These are phyloP conservation scores for Solea solea DNA, from an alignment of 2,113 vertebrate species.

Conservation along the genomic window DNA sequence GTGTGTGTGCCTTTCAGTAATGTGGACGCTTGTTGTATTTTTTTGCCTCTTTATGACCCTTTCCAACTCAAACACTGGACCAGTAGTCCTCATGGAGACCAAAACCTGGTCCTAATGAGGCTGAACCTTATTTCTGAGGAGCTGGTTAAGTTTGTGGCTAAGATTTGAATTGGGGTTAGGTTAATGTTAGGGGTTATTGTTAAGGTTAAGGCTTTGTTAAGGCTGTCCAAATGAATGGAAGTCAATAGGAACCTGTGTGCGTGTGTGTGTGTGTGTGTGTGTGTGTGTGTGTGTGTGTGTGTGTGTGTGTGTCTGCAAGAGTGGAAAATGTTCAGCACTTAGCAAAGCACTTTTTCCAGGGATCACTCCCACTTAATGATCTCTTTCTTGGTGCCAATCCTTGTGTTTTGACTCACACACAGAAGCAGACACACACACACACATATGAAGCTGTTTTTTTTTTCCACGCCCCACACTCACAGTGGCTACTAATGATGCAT, in stretches of 20 bases:
- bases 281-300: slow-evolving; percentile 11
- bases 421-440: slow-evolving; percentile 27
- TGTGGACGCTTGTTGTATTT: background rate
- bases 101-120: no score
- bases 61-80: no score
- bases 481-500: slow-evolving; percentile 7
- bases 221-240: no score
- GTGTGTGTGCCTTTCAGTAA: slow-evolving; percentile 22
- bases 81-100: no score
- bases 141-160: no score
- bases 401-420: slow-evolving; percentile 56
- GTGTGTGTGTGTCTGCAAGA: slow-evolving; percentile 15
- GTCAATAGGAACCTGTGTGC: background rate
- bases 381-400: slow-evolving; percentile 68
- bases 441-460: slow-evolving; percentile 31
- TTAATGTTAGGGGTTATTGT: no score
- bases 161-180: no score
- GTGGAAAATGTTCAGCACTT: slow-evolving; percentile 71
- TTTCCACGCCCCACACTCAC: slow-evolving; percentile 21
- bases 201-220: no score
- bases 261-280: slow-evolving; percentile 27
- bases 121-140: no score
- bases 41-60: no score
- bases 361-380: slow-evolving; percentile 79
- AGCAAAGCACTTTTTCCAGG: slow-evolving; percentile 70